Evolutionary conservation across 2,113 vertebrate genomes (phyloP), one percentile per base, ranked within the genome.

Genomic region (Oreochromis spilurus): DNA sequence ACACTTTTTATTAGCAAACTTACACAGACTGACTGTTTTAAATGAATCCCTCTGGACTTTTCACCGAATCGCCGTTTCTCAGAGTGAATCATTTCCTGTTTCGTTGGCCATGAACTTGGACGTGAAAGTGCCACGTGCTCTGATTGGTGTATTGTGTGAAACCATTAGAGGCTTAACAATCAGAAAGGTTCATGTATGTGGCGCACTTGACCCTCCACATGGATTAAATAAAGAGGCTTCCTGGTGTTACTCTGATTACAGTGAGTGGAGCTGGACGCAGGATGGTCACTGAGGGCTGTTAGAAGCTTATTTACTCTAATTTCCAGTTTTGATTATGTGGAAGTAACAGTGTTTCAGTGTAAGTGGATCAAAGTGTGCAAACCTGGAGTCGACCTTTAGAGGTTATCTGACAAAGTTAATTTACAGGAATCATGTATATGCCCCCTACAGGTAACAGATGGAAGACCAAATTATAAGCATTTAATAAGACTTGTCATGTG

Each of bases 61-160:
- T 14, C 36, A 45, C 7, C 0, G 5, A 4, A 13, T 5, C 8
- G 4, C 13, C 9, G 13, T 45, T 72, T 72, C 43, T 45, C 38
- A 16, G 21, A 7, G 5, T 1, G 40, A 72, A 29, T 11, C 5
- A 17, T 29, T 29, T 72, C 38, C n/a, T 72, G 67, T 72, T 72
- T 72, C 38, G 45, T 2, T 45, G 21, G n/a, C 8, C 13, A 2
- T 70, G 21, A 43, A 43, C 21, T 24, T 45, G 38, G n/a, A 6
- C 7, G 3, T 26, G 38, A 72, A 16, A 0, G 38, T 17, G 8
- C 1, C 9, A 6, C 2, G 5, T 62, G 36, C 38, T 70, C 4
- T 70, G 36, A 70, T 43, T 43, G 38, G 36, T 43, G 65, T 70
- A 24, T 43, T 72, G 8, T 72, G 21, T 72, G 67, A 6, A 72